Percentiles rank a stretch among this genome's conserved stretches.
Evolutionary conservation across 2,113 vertebrate genomes (phyloP).

Genomic region (Nothoprocta pentlandii): DNA sequence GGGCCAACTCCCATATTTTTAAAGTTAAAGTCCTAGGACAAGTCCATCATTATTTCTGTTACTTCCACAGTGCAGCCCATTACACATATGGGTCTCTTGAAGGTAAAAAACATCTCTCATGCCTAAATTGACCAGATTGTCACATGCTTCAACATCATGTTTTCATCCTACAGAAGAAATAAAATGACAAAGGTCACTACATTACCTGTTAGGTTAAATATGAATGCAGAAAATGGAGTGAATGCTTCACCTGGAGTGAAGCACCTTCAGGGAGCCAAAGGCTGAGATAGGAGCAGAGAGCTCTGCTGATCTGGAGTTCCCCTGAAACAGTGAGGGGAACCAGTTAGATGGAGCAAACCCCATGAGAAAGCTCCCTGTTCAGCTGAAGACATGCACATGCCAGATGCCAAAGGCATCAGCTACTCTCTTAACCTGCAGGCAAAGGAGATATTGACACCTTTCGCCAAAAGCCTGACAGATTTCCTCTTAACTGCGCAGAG

Average conservation of each 20-base stretch:
- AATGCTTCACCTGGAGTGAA: background rate
- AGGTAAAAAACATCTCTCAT: background rate
- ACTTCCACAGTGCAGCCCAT: background rate
- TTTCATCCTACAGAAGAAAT: conserved; percentile 2
- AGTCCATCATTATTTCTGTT: background rate
- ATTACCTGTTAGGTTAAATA: background rate
- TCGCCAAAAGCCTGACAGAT: background rate
- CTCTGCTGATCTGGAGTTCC: background rate
- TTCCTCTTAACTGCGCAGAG: background rate
- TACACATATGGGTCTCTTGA: background rate
- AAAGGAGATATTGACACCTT: background rate
- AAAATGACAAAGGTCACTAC: conserved; percentile 12
- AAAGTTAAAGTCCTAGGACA: background rate
- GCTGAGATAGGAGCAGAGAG: background rate
- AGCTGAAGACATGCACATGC: background rate
- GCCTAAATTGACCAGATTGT: background rate
- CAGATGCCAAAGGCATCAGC: background rate
- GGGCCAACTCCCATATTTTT: background rate
- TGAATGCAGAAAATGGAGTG: background rate
- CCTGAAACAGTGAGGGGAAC: background rate
- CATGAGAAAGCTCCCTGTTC: background rate
- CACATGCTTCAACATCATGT: background rate
- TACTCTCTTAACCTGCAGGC: background rate
- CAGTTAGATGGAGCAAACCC: background rate
- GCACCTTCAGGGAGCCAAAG: background rate